A percentile compares a stretch with the other conserved stretches of the same genome.
phyloP scores from a whole-genome alignment of 64 coral and sea anemone species.

The Montipora efflorescens region DNA sequence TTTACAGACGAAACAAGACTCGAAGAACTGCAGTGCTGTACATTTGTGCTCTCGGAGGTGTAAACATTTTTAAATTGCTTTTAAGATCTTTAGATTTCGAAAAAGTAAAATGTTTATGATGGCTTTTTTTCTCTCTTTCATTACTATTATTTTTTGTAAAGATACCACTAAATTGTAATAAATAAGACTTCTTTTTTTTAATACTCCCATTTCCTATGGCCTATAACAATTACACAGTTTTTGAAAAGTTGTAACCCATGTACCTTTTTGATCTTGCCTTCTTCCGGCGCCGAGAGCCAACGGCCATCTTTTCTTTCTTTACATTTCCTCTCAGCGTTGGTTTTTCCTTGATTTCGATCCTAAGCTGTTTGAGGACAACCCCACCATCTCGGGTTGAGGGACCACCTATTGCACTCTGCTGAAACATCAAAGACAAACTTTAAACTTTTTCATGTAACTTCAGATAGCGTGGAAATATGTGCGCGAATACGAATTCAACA shows the following conservation, averaged over 20 bases:
- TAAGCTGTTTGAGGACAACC: not conserved
- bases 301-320: slow-evolving; percentile 8
- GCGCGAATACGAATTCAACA: not conserved
- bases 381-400: not conserved
- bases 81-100: too few species aligned
- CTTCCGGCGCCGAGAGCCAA: slow-evolving; percentile 19
- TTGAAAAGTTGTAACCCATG: not conserved
- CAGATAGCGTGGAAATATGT: not conserved
- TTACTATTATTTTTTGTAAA: too few species aligned
- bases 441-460: not conserved
- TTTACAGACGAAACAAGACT: too few species aligned
- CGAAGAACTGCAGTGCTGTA: too few species aligned
- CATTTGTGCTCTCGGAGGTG: too few species aligned
- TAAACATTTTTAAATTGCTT: too few species aligned
- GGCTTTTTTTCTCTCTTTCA: too few species aligned
- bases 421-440: not conserved
- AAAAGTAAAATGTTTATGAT: not conserved
- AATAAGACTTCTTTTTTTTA: too few species aligned
- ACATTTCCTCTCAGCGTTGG: not conserved
- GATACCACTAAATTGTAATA: too few species aligned
- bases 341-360: slow-evolving; percentile 1
- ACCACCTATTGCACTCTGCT: not conserved
- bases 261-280: slow-evolving; percentile 28
- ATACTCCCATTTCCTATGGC: too few species aligned
- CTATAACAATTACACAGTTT: not conserved